Evolutionary conservation across 1,140 invertebrate genomes (phyloP), one percentile per base, ranked within the genome.

Genomic region (Oscheius sp.): DNA sequence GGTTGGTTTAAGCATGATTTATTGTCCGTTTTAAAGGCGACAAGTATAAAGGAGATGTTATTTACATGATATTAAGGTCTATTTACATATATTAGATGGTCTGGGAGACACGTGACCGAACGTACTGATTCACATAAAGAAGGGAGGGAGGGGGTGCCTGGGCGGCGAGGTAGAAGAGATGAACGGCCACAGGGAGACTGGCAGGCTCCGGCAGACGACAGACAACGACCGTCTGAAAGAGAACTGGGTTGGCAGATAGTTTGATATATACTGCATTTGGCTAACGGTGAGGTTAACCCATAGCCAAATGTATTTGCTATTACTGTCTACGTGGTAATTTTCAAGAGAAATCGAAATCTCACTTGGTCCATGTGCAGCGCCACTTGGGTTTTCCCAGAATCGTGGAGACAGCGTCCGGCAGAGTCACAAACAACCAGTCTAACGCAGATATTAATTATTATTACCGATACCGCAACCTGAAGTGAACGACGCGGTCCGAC

Each of bases 111-210:
- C 23, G 49, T 23, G 49, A 55, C 23, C 23, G 7, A 26, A 55
- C 15, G 49, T 55, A 55, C 28, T 55, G 49, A 23, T 55, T 55
- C 15, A 63, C 61, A 26, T 63, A 63, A 32, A 63, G 32, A 32
- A 63, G 35, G 32, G 61, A 63, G 36, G 61, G 61, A n/a, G 32
- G 61, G 10, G 61, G 18, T 10, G 61, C 28, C 15, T 10, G 10
- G 15, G 61, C 18, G 36, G 61, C 36, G 15, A 63, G 61, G 61
- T 63, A 63, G 36, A 1, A 36, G 61, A 63, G 32, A 63, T 63
- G 61, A 35, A 63, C 61, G 15, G 61, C 15, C 10, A 63, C 26
- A 7, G 61, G 61, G 4, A 63, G 36, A 36, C 15, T 32, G 15
- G 26, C 31, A 15, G 10, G 7, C 18, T 63, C 32, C 15, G 61